These are phyloP conservation scores for Palythoa grandiflora DNA, from an alignment of 92 coral and sea anemone genomes.

Conservation along the genomic window DNA sequence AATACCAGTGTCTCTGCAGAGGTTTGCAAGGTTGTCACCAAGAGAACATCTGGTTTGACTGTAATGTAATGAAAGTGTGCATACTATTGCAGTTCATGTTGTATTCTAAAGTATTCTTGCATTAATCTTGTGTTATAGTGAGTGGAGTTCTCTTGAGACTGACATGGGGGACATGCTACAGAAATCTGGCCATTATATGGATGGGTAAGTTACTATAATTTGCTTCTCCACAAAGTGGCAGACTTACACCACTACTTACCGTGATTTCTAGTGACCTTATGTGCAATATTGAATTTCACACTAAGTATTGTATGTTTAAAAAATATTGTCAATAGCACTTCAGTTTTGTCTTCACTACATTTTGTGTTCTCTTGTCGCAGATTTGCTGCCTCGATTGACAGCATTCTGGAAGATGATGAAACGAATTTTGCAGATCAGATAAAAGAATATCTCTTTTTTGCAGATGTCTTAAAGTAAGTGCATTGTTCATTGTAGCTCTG, in stretches of 20 bases:
- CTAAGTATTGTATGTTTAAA: too few relatives aligned
- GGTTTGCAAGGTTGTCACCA: too few relatives aligned
- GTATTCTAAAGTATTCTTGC: too few relatives aligned
- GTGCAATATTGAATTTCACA: too few relatives aligned
- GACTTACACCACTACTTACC: neutral
- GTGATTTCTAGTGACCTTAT: neutral
- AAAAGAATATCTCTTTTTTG: constrained; percentile 83
- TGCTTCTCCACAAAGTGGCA: neutral
- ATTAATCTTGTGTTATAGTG: constrained; percentile 55
- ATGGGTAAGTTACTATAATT: constrained; percentile 67
- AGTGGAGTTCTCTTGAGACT: constrained; percentile 94
- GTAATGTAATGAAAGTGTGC: too few relatives aligned
- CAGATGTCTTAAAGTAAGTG: constrained; percentile 90
- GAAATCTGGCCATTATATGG: constrained; percentile 99
- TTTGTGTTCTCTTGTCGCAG: constrained; percentile 25
- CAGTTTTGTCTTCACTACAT: neutral
- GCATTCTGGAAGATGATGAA: constrained; percentile 86
- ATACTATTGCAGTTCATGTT: too few relatives aligned
- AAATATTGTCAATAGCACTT: too few relatives aligned
- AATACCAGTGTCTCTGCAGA: too few relatives aligned
- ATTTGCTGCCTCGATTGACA: constrained; percentile 87
- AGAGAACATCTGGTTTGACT: too few relatives aligned
- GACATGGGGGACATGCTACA: constrained; percentile 97
- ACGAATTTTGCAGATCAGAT: constrained; percentile 84
- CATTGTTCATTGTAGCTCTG: neutral